phyloP scores from a whole-genome alignment of 2,113 vertebrate genomes.

The Psilopsiagon aurifrons region DNA sequence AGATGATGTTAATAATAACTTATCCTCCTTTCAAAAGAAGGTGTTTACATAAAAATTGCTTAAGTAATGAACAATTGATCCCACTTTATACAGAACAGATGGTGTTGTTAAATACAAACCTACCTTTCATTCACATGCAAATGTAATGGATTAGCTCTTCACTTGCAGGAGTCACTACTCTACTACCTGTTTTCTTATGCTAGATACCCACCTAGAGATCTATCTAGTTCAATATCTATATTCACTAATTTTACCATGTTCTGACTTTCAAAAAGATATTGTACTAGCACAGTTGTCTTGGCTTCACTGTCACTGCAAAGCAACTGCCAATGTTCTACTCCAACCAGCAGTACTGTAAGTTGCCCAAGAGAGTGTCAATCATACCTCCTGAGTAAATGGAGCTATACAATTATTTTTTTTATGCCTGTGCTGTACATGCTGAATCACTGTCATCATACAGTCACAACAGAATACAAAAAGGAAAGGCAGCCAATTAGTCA shows the following conservation, averaged over 20 bases:
- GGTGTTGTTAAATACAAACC: conserved; percentile 34
- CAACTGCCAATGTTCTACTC: neutral
- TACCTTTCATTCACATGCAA: conserved; percentile 11
- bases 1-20: neutral
- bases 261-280: neutral
- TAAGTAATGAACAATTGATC: conserved; percentile 42
- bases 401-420: conserved; percentile 54
- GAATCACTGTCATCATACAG: conserved; percentile 47
- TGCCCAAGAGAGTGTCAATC: conserved; percentile 48
- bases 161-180: neutral
- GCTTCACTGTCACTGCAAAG: neutral
- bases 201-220: neutral
- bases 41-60: neutral
- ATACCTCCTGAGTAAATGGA: conserved; percentile 26
- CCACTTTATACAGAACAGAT: conserved; percentile 52
- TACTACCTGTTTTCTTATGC: neutral
- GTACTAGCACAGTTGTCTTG: conserved; percentile 30
- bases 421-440: conserved; percentile 43
- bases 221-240: neutral
- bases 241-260: neutral
- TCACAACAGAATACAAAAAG: conserved; percentile 27
- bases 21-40: neutral
- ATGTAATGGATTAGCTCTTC: conserved; percentile 26
- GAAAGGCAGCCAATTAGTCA: conserved; percentile 34
- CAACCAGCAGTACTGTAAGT: neutral